A percentile compares a stretch with the other conserved stretches of the same genome.
These are phyloP conservation scores for Sinentomon sp. DNA, from an alignment of 2,888 invertebrate species.

Conservation along the genomic window DNA sequence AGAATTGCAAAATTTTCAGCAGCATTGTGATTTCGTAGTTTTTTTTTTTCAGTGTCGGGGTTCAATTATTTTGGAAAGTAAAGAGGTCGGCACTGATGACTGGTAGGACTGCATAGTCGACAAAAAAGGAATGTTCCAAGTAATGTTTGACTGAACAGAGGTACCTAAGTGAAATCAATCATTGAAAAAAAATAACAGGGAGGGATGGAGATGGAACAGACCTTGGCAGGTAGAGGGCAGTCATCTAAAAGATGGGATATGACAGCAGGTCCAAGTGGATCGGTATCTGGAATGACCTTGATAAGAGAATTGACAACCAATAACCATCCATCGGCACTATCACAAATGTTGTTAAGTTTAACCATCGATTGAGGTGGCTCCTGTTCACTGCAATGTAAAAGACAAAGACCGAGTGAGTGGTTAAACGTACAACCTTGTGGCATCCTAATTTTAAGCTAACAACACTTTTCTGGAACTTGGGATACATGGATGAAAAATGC, in stretches of 20 bases:
- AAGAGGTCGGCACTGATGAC: too few relatives aligned
- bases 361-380: constrained; percentile 62
- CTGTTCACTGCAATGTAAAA: constrained; percentile 35
- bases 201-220: constrained; percentile 18
- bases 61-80: too few relatives aligned
- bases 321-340: constrained; percentile 73
- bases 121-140: constrained; percentile 1
- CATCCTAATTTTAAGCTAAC: background rate
- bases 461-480: constrained; percentile 2
- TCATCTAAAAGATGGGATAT: constrained; percentile 69
- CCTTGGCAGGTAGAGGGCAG: constrained; percentile 67
- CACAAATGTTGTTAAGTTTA: constrained; percentile 55
- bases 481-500: too few relatives aligned
- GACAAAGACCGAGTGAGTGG: background rate
- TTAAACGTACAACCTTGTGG: background rate
- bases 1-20: too few relatives aligned
- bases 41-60: too few relatives aligned
- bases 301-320: constrained; percentile 57
- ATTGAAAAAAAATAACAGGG: constrained; percentile 1
- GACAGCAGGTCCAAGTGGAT: constrained; percentile 66
- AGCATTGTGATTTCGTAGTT: too few relatives aligned
- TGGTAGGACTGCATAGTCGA: too few relatives aligned
- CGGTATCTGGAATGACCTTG: constrained; percentile 43
- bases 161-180: background rate
- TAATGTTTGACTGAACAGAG: background rate